Conservation (phyloP, 1,140 invertebrate genomes). For the Cydia pomonella region DNA sequence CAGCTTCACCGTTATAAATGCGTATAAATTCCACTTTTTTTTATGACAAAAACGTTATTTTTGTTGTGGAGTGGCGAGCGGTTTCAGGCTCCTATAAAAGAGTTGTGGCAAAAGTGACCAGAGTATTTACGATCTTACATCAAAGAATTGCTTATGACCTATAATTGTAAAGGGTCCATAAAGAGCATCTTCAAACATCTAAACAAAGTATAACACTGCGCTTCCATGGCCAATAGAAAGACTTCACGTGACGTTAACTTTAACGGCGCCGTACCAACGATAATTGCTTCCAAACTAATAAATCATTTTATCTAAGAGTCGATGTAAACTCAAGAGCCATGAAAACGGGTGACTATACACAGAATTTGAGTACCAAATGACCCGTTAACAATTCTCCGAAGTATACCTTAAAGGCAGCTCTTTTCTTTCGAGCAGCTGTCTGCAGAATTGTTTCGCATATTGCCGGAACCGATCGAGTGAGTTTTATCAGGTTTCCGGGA, state of each 20-base stretch:
- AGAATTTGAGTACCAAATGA: too few species aligned
- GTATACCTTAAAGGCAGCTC: neutral
- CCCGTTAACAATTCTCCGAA: too few species aligned
- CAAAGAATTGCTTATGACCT: too few species aligned
- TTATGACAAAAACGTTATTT: too few species aligned
- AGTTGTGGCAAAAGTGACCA: too few species aligned
- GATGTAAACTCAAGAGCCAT: neutral
- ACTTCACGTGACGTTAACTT: constrained; percentile 29
- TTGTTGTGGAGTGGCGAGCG: too few species aligned
- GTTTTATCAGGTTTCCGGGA: neutral
- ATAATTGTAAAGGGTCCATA: neutral
- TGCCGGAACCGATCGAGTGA: neutral
- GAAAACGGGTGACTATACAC: too few species aligned
- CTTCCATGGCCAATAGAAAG: neutral
- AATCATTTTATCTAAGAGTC: constrained; percentile 6
- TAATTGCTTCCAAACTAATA: constrained; percentile 18
- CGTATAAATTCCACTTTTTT: too few species aligned
- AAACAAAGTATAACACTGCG: neutral
- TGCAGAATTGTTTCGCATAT: constrained; percentile 1
- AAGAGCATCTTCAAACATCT: neutral
- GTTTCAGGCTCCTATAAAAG: too few species aligned
- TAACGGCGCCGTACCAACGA: neutral
- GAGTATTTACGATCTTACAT: too few species aligned
- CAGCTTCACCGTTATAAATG: too few species aligned
- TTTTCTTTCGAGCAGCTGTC: neutral